Evolutionary conservation across 2,113 vertebrate genomes (phyloP), one percentile per base, ranked within the genome.

Genomic region (Malurus melanocephalus): DNA sequence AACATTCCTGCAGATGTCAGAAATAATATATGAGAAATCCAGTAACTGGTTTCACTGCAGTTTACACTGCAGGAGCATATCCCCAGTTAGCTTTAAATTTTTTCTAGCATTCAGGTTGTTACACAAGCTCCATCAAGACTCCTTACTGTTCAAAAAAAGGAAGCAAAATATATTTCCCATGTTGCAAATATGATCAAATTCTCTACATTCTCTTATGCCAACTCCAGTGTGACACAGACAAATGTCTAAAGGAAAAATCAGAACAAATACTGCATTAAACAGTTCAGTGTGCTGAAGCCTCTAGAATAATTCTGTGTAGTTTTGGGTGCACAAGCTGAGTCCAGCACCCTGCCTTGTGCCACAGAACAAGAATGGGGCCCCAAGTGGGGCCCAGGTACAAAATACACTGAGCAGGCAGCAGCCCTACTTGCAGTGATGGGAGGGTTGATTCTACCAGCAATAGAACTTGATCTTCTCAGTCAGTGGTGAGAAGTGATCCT

Each of bases 301-400:
- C 16, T 56, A 8, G 16, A 81, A 64, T 55, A 83, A 60, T 79
- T 89, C 28, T 2, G 0, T 16, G 10, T 14, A 17, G 46, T n/a
- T 85, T 42, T 80, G 55, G 9, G 38, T 67, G 48, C 21, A 62
- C 48, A 38, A 84, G 48, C 23, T 33, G 35, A 46, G 43, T 51
- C 40, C 53, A 69, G 40, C 80, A 73, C 9, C 38, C 48, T 62
- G 40, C 16, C 10, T 21, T 84, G 46, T 46, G 51, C 23, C 52
- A 35, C 26, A 49, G 72, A 43, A 51, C 5, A 22, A 7, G 20
- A 62, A 32, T 5, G 3, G 26, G 74, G 60, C 27, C 43, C 43
- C 0, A 0, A 12, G n/a, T 1, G 2, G 17, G 12, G 5, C 8
- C 17, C 2, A 3, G 7, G 38, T 30, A 22, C 33, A 23, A 24